Conservation (phyloP, 2,113 vertebrate species). For the Pampusana beccarii region DNA sequence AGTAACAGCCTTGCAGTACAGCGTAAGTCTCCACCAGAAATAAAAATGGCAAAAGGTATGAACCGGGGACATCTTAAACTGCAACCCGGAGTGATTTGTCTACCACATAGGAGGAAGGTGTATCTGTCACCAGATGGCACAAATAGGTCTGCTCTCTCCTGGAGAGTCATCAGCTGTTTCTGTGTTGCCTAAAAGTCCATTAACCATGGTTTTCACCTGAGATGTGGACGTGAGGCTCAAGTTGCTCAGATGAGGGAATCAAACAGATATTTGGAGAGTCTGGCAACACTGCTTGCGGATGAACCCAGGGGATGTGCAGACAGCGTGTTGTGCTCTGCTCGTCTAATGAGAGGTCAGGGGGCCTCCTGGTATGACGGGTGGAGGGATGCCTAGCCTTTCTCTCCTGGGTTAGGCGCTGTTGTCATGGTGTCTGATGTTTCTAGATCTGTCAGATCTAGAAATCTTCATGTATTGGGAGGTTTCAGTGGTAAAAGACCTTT, state of each 20-base stretch:
- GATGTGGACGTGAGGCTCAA: background rate
- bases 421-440: background rate
- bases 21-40: background rate
- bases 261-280: background rate
- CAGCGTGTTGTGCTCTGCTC: background rate
- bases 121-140: background rate
- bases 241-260: background rate
- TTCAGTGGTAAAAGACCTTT: background rate
- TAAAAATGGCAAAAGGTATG: background rate
- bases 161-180: background rate
- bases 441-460: background rate
- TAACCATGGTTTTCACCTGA: background rate
- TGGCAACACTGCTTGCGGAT: background rate
- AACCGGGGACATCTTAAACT: background rate
- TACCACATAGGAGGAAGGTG: background rate
- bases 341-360: rapidly evolving
- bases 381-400: background rate
- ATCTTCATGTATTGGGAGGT: background rate
- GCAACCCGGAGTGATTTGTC: background rate
- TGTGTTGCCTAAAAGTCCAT: background rate
- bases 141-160: background rate
- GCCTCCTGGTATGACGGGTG: too few relatives aligned
- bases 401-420: background rate
- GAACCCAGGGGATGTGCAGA: background rate
- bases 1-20: background rate